phyloP scores from a whole-genome alignment of 2,888 invertebrate species.

The Subacronicta megacephala region DNA sequence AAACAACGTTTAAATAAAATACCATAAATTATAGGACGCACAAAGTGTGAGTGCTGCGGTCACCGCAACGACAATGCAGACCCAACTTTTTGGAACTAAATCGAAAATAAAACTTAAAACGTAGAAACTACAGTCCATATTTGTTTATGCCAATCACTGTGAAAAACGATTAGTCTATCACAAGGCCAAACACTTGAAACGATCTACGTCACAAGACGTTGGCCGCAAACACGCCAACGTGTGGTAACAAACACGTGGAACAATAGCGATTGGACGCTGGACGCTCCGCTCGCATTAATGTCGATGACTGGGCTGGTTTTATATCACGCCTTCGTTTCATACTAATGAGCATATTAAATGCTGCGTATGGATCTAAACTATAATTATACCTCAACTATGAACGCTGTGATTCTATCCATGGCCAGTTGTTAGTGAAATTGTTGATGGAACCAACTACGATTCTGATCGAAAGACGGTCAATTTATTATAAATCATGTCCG shows the following conservation, averaged over 20 bases:
- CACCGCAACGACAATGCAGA: constrained; percentile 45
- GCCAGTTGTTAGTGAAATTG: constrained; percentile 21
- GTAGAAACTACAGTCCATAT: constrained; percentile 26
- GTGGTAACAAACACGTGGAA: constrained; percentile 40
- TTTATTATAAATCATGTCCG: constrained; percentile 11
- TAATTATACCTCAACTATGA: constrained; percentile 14
- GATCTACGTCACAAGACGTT: constrained; percentile 56
- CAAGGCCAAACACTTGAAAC: constrained; percentile 70
- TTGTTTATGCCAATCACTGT: constrained; percentile 35
- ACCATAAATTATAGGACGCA: constrained; percentile 47
- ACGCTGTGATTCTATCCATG: constrained; percentile 9
- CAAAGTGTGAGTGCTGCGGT: constrained; percentile 33
- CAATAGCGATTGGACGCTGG: constrained; percentile 30
- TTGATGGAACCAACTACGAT: not conserved
- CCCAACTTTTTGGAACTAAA: constrained; percentile 30
- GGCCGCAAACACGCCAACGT: constrained; percentile 44
- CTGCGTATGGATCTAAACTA: constrained; percentile 22
- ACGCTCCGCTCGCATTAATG: constrained; percentile 33
- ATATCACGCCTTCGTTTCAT: constrained; percentile 29
- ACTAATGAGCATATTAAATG: constrained; percentile 23
- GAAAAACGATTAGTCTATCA: constrained; percentile 64
- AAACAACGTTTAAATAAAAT: constrained; percentile 49
- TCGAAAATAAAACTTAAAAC: constrained; percentile 28
- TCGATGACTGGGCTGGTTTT: constrained; percentile 33
- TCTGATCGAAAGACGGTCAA: no score